These are phyloP conservation scores for Bufo bufo DNA, from an alignment of 2,113 vertebrate genomes.

Conservation along the genomic window DNA sequence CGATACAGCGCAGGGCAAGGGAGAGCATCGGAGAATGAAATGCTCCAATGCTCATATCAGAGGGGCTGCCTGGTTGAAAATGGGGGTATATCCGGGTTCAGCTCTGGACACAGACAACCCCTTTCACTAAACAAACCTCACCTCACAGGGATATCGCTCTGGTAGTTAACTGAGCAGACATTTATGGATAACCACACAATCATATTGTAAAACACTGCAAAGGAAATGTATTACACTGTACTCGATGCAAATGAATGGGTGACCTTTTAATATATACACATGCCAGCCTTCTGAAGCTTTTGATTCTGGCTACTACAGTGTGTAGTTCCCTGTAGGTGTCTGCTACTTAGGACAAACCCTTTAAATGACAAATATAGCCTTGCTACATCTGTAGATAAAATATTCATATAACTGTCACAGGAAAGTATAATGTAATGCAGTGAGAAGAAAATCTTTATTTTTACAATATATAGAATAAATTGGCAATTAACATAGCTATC, in stretches of 20 bases:
- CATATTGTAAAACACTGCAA: background rate
- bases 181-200: too few relatives aligned
- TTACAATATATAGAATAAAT: background rate
- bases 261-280: background rate
- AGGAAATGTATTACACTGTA: background rate
- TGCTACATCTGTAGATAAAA: background rate
- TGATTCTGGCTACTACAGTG: too few relatives aligned
- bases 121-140: too few relatives aligned
- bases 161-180: too few relatives aligned
- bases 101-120: too few relatives aligned
- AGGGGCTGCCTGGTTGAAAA: too few relatives aligned
- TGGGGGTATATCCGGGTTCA: too few relatives aligned
- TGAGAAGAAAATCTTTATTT: slow-evolving; percentile 11
- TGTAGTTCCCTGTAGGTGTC: background rate
- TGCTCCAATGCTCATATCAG: too few relatives aligned
- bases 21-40: too few relatives aligned
- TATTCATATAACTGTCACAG: background rate
- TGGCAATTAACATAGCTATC: slow-evolving; percentile 18
- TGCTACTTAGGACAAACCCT: background rate
- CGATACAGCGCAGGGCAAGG: too few relatives aligned
- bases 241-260: background rate
- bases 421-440: background rate
- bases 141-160: too few relatives aligned
- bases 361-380: background rate
- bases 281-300: background rate